phyloP scores from a whole-genome alignment of 2,888 invertebrate species.

The Molanna angustata region DNA sequence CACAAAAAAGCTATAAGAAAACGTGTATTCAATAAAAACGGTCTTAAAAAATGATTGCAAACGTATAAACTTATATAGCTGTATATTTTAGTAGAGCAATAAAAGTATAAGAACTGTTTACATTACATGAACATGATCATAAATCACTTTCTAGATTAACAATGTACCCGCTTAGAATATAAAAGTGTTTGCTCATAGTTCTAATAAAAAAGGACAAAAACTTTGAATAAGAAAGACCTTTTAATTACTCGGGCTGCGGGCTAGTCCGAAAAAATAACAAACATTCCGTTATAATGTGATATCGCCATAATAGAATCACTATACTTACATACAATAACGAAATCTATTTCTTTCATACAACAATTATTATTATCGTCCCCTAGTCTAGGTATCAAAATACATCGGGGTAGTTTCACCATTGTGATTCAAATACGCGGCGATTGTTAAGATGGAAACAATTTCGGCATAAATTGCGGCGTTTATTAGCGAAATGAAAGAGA shows the following conservation, averaged over 20 bases:
- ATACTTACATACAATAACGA: conserved; percentile 6
- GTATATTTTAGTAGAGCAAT: too few species aligned
- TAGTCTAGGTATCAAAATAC: too few species aligned
- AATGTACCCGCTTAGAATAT: neutral
- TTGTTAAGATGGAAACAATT: conserved; percentile 11
- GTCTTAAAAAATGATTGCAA: too few species aligned
- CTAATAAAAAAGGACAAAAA: conserved; percentile 6
- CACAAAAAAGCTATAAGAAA: too few species aligned
- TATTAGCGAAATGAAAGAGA: conserved; percentile 28
- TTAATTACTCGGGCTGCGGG: conserved; percentile 11
- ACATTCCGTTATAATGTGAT: conserved; percentile 10
- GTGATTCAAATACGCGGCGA: conserved; percentile 18
- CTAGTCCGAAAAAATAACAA: conserved; percentile 15
- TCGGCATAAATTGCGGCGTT: conserved; percentile 27
- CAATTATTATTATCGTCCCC: too few species aligned
- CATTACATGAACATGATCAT: conserved; percentile 2
- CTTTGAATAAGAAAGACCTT: conserved; percentile 14
- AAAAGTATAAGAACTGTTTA: too few species aligned
- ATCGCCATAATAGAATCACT: too few species aligned
- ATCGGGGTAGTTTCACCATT: too few species aligned
- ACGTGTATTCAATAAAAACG: too few species aligned
- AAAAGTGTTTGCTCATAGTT: conserved; percentile 1
- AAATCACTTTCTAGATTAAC: conserved; percentile 5
- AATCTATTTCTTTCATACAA: neutral
- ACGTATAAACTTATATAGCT: too few species aligned